These are phyloP conservation scores for Eupristina koningsbergeri DNA, from an alignment of 1,140 invertebrate genomes.

Conservation along the genomic window DNA sequence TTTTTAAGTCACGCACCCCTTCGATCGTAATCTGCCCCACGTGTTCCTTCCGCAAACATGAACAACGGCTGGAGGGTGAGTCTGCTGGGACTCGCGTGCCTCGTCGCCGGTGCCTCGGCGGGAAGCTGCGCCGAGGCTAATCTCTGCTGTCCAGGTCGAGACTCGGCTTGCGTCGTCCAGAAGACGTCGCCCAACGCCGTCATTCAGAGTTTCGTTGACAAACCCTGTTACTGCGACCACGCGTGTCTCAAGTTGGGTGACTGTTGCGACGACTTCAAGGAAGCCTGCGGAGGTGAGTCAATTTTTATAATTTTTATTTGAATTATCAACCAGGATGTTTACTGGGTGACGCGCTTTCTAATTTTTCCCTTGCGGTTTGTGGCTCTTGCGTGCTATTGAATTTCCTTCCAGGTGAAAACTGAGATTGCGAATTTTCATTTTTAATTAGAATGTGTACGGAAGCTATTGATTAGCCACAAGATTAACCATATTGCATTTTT, in stretches of 20 bases:
- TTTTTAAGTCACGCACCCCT: too few species aligned
- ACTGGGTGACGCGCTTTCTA: too few species aligned
- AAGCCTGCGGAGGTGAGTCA: conserved; percentile 87
- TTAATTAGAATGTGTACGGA: too few species aligned
- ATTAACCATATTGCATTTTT: too few species aligned
- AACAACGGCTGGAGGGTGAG: background rate
- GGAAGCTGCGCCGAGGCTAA: conserved; percentile 83
- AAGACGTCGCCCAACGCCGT: conserved; percentile 87
- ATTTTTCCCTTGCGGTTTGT: too few species aligned
- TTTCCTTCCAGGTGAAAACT: too few species aligned
- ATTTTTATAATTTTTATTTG: background rate
- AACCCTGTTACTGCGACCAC: conserved; percentile 91
- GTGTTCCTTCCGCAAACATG: background rate
- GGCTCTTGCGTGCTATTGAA: too few species aligned
- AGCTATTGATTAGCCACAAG: too few species aligned
- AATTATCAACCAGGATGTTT: too few species aligned
- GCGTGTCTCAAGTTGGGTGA: conserved; percentile 89
- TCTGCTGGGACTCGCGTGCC: background rate
- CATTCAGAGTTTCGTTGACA: conserved; percentile 85
- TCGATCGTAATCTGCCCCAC: too few species aligned
- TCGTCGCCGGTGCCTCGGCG: conserved; percentile 33
- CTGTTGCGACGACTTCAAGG: conserved; percentile 88
- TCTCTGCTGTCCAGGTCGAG: conserved; percentile 85
- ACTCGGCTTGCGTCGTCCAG: conserved; percentile 90
- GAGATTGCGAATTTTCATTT: too few species aligned